Conservation (phyloP, 2,797 vertebrate species). For the Intellagama lesueurii region DNA sequence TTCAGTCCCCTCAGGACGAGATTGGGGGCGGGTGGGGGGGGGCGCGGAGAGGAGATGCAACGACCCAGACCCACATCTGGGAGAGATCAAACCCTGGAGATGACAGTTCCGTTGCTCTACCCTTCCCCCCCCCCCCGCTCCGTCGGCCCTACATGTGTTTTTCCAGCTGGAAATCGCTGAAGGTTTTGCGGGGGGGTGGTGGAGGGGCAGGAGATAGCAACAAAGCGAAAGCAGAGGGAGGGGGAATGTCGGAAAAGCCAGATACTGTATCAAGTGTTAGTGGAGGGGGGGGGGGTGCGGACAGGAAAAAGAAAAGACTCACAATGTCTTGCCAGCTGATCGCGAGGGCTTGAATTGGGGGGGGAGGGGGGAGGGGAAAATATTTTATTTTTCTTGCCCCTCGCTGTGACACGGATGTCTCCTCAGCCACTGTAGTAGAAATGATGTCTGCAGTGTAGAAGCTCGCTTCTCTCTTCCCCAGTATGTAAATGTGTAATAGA, state of each 20-base stretch:
- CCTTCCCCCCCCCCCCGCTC: neutral
- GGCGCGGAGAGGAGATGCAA: neutral
- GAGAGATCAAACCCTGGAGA: neutral
- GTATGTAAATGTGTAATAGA: conserved; percentile 86
- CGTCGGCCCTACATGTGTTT: conserved; percentile 51
- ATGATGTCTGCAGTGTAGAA: conserved; percentile 91
- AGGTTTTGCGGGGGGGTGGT: conserved; percentile 36
- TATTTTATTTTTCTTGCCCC: conserved; percentile 80
- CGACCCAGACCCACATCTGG: neutral
- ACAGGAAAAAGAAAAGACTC: conserved; percentile 68
- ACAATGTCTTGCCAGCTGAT: conserved; percentile 75
- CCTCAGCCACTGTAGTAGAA: conserved; percentile 85
- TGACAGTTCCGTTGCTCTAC: neutral
- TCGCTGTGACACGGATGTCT: conserved; percentile 88
- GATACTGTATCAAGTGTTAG: conserved; percentile 91
- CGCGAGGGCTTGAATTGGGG: conserved; percentile 66
- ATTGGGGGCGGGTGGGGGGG: neutral
- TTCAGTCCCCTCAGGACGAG: neutral
- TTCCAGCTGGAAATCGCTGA: conserved; percentile 71
- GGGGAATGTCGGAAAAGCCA: conserved; percentile 75
- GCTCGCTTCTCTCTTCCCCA: conserved; percentile 80
- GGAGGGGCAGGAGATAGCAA: conserved; percentile 37
- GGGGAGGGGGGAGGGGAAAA: no score
- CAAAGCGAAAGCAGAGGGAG: conserved; percentile 69
- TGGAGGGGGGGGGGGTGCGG: conserved; percentile 79